These are phyloP conservation scores for Paedocypris micromegethes DNA, from an alignment of 2,797 vertebrate species.

Conservation along the genomic window DNA sequence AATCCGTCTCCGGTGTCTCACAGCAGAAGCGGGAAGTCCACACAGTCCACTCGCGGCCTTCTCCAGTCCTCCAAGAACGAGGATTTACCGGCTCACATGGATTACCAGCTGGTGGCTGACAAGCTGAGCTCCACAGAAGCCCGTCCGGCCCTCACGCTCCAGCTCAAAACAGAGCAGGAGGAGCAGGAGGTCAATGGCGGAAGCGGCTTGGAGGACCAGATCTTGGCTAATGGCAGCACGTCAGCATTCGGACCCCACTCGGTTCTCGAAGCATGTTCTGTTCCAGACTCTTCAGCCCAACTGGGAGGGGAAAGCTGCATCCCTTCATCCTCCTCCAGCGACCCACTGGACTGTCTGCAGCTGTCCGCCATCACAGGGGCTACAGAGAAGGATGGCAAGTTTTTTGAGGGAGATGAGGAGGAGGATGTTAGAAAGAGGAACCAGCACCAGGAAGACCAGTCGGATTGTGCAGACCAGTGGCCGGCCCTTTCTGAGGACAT, in stretches of 20 bases:
- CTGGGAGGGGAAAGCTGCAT: constrained; percentile 50
- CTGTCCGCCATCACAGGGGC: constrained; percentile 50
- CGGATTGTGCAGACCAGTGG: constrained; percentile 62
- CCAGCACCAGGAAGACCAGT: constrained; percentile 43
- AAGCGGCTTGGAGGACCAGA: constrained; percentile 46
- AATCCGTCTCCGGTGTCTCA: constrained; percentile 58
- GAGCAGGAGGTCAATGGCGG: constrained; percentile 40
- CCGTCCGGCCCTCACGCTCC: constrained; percentile 64
- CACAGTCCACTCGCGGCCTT: constrained; percentile 20
- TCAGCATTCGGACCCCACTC: constrained; percentile 32
- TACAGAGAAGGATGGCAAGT: constrained; percentile 60
- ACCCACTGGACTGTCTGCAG: constrained; percentile 56
- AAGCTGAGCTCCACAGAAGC: constrained; percentile 54
- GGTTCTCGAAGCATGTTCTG: constrained; percentile 51
- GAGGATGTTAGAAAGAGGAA: constrained; percentile 36
- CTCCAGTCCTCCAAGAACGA: constrained; percentile 74
- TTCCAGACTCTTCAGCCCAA: constrained; percentile 62
- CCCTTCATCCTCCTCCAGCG: constrained; percentile 61
- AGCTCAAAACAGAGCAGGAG: constrained; percentile 77
- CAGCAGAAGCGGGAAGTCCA: constrained; percentile 19
- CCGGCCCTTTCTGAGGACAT: constrained; percentile 62
- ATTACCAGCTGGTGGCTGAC: constrained; percentile 54
- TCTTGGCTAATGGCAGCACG: constrained; percentile 59
- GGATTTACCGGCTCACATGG: constrained; percentile 62
- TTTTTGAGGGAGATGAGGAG: constrained; percentile 59